Evolutionary conservation across 2,888 invertebrate genomes (phyloP), one percentile per base, ranked within the genome.

Genomic region (Augiades crinisus): DNA sequence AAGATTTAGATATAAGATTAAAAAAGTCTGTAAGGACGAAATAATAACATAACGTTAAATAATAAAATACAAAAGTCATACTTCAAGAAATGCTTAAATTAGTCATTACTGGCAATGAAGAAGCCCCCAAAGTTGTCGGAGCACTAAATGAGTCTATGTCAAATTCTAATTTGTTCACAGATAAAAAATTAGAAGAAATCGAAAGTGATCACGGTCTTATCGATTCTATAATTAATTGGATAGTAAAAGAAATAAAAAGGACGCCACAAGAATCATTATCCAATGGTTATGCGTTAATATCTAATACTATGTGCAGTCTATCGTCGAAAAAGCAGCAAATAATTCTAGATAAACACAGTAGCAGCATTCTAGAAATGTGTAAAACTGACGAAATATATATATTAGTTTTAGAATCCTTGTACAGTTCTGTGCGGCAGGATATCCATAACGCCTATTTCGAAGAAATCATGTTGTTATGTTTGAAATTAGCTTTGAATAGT

Each of bases 361-460:
- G 59, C 1, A 50, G 54, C n/a, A 62, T 90, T 19, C 55, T 82
- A 56, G 65, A 72, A 0, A 69, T 73, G 47, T 76, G 81, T 56
- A 62, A 68, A 8, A 65, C 52, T 0, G 70, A 85, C 19, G 73
- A 81, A 14, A 47, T 59, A 1, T 75, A 80, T 57, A 81, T 90
- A 47, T 61, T 88, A 10, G 60, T 91, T 2, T 57, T 92, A 37
- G 91, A 91, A 68, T 90, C 91, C 59, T 63, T 93, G 47, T 83
- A 92, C 47, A 81, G 79, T 53, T 82, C 91, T 1, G 59, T 92
- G 14, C 80, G 81, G 40, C 77, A 73, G 59, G 78, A 72, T 51
- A 67, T 91, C 1, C 66, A 79, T 47, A 68, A 83, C 58, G 56
- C 69, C 1, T 64, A 67, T 44, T 78, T 76, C 53, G 72, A 79